Base-by-base conservation (phyloP, 2,888 invertebrate genomes). In the Rutpela maculata region DNA sequence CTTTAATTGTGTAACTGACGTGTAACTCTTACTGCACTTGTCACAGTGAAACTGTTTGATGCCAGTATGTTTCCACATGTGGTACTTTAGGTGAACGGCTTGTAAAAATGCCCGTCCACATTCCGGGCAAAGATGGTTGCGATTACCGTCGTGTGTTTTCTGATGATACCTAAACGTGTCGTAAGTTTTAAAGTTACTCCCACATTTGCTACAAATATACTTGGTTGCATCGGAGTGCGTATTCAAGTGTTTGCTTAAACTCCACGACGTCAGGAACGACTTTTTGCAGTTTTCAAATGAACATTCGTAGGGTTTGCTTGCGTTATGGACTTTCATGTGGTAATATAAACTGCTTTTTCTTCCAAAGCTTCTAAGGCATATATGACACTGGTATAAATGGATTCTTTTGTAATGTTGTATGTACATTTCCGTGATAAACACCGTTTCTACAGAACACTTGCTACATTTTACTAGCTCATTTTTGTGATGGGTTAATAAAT, bases 31-130 rank as follows among this genome's bases (percentile, higher is more conserved):
- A 0, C 77, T 81, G 59, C 86, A 87, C 7, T 77, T 79, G n/a
- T 81, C 79, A 73, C 86, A 86, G 3, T 76, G 78, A 73, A 85
- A 85, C 15, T 83, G 84, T 74, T 86, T 87, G 6, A 83, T 76
- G 0, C 85, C 86, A 7, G 82, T 83, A 68, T 86, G 86, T 7
- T 81, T 73, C 82, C 84, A 85, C 84, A 84, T 83, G 73, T 87
- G 87, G 7, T 83, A 78, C 62, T 84, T 85, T 11, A 87, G 77
- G 74, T 86, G 84, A 15, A 81, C 81, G 2, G 81, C 70, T 63
- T 84, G 84, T 65, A 84, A 79, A 60, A 84, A 86, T 1, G 81
- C 76, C 63, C 79, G 79, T 7, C 85, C 85, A 55, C 86, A 86
- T 17, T 82, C 74, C 10, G 81, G 79, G 66, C 86, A 86, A 31